These are phyloP conservation scores for Pyrgilauda ruficollis DNA, from an alignment of 2,113 vertebrate species.

Conservation along the genomic window DNA sequence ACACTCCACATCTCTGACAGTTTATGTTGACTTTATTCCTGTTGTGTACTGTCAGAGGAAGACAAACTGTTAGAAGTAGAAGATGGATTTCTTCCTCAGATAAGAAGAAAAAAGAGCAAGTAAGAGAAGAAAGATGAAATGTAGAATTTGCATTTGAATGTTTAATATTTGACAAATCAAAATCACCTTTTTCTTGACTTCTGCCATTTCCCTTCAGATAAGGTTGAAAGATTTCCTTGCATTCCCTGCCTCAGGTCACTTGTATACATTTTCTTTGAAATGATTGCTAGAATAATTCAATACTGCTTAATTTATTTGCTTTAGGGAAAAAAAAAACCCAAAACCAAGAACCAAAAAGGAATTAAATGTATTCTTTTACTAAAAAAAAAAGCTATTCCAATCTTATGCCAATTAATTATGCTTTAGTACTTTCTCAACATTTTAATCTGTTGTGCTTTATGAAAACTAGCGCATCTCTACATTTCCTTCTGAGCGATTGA, in stretches of 20 bases:
- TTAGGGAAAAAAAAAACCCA: background rate
- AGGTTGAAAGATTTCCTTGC: background rate
- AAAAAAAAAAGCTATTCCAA: background rate
- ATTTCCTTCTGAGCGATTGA: background rate
- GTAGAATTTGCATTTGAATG: background rate
- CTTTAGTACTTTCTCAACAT: background rate
- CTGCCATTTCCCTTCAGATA: background rate
- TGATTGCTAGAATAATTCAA: background rate
- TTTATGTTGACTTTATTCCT: background rate
- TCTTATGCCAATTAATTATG: background rate
- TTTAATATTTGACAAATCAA: background rate
- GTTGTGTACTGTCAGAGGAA: background rate
- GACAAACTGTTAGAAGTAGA: background rate
- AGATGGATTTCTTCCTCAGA: background rate
- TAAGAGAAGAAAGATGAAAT: background rate
- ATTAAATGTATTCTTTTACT: background rate
- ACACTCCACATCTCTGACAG: background rate
- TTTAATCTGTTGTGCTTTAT: background rate
- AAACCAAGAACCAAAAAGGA: rapidly evolving
- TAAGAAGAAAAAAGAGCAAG: background rate
- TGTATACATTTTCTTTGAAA: background rate
- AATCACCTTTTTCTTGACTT: background rate
- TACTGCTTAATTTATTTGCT: background rate
- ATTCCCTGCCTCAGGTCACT: background rate
- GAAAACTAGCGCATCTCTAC: background rate